Evolutionary conservation across 2,888 invertebrate genomes (phyloP), one percentile per base, ranked within the genome.

Genomic region (Aquatica leii): DNA sequence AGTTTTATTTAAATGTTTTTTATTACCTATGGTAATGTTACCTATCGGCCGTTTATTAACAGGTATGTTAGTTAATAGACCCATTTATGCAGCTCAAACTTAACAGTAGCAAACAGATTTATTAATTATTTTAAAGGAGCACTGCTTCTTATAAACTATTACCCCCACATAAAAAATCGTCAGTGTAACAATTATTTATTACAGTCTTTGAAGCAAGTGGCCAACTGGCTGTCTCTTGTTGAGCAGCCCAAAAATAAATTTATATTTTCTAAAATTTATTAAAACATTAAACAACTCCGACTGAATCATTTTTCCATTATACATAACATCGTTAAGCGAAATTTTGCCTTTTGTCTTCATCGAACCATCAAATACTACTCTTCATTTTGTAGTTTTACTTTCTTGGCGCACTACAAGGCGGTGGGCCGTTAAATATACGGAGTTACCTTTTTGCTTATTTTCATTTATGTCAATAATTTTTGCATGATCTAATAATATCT

Each of bases 401-500:
- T 24, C 46, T 56, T 56, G 46, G 11, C 55, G 14, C 1, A 56
- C 15, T n/a, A 56, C 35, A 14, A 34, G 34, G 18, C 34, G 55
- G 34, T 56, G 55, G 6, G 34, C 46, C 34, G 46, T 24, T 12
- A 56, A 56, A 31, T 56, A 56, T n/a, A 31, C 31, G 9, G 31
- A 1, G n/a, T n/a, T n/a, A n/a, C n/a, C n/a, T n/a, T n/a, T n/a
- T n/a, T n/a, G n/a, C n/a, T n/a, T n/a, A n/a, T n/a, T n/a, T 3
- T 43, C 12, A 8, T 8, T n/a, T 12, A 12, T 15, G 17, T 43
- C 8, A 15, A 14, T 1, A 43, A 43, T 12, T 12, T 43, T 15
- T 14, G 62, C 59, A 59, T 67, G 56, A 62, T 31, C 56, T 35
- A 65, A 31, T 6, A 12, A 14, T 34, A 51, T 14, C 34, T 12